These are phyloP conservation scores for Tetragnatha montana DNA, from an alignment of 2,888 invertebrate genomes.

Conservation along the genomic window DNA sequence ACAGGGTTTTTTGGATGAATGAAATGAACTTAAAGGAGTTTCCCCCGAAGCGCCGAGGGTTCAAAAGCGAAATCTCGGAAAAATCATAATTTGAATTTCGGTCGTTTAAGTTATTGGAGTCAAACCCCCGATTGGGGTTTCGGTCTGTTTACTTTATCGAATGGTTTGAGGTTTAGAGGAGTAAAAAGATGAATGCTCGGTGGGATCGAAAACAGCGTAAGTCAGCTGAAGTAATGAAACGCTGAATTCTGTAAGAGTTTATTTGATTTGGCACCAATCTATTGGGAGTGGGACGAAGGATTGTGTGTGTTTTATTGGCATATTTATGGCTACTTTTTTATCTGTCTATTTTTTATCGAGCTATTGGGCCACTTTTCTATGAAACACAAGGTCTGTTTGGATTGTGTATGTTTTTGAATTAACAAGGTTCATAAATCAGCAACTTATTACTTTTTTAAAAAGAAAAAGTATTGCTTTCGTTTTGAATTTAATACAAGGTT, in stretches of 20 bases:
- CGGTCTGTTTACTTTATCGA: neutral
- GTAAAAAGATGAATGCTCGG: neutral
- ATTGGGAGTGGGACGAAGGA: neutral
- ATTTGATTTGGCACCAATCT: neutral
- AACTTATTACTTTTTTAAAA: neutral
- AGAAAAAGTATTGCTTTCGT: neutral
- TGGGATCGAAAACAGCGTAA: neutral
- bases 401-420: neutral
- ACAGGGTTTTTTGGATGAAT: slow-evolving; percentile 42
- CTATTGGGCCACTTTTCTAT: neutral
- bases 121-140: neutral
- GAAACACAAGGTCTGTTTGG: neutral
- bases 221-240: neutral
- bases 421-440: neutral
- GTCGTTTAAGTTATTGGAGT: neutral
- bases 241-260: neutral
- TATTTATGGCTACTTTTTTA: neutral
- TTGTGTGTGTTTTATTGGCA: neutral
- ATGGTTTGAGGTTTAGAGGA: neutral
- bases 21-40: neutral
- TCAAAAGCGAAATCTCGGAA: slow-evolving; percentile 14
- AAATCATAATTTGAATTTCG: slow-evolving; percentile 26
- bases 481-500: neutral
- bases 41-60: neutral
- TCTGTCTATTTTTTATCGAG: neutral